A percentile compares a stretch with the other conserved stretches of the same genome.
Evolutionary conservation across 2,888 invertebrate species (phyloP).

Genomic region (Cistogaster globosa): DNA sequence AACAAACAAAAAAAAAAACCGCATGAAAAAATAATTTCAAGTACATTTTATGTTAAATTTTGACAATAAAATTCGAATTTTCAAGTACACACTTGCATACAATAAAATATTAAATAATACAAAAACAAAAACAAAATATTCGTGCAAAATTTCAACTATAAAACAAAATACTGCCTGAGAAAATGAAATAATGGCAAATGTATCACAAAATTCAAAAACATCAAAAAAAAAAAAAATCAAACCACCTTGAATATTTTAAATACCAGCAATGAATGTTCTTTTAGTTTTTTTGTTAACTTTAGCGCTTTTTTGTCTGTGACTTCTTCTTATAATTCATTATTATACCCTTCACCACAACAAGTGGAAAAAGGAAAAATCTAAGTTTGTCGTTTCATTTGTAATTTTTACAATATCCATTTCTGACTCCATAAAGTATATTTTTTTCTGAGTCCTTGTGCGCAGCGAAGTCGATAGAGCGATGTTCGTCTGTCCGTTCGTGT

Average conservation of each 20-base stretch:
- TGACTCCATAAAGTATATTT: too few species aligned
- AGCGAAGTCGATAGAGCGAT: too few species aligned
- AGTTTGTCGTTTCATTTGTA: too few species aligned
- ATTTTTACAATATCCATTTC: too few species aligned
- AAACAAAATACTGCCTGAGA: conserved; percentile 37
- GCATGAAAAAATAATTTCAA: conserved; percentile 56
- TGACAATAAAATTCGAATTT: conserved; percentile 68
- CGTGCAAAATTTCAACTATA: conserved; percentile 52
- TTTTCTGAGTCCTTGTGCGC: too few species aligned
- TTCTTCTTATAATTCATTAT: too few species aligned
- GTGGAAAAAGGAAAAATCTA: too few species aligned
- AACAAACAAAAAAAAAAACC: neutral
- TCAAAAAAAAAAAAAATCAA: conserved; percentile 20
- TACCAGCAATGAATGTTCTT: conserved; percentile 15
- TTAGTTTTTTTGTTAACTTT: neutral
- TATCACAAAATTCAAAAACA: too few species aligned
- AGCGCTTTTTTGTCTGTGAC: neutral
- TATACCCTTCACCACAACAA: too few species aligned
- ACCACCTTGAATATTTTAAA: conserved; percentile 60
- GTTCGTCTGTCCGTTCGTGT: too few species aligned
- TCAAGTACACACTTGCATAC: conserved; percentile 63
- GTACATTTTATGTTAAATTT: conserved; percentile 63
- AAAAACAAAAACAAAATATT: conserved; percentile 27
- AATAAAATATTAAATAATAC: conserved; percentile 12
- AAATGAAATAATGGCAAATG: conserved; percentile 16